A percentile compares a stretch with the other conserved stretches of the same genome.
These are phyloP conservation scores for Leptodactylus fallax DNA, from an alignment of 2,797 vertebrate genomes.

Conservation along the genomic window DNA sequence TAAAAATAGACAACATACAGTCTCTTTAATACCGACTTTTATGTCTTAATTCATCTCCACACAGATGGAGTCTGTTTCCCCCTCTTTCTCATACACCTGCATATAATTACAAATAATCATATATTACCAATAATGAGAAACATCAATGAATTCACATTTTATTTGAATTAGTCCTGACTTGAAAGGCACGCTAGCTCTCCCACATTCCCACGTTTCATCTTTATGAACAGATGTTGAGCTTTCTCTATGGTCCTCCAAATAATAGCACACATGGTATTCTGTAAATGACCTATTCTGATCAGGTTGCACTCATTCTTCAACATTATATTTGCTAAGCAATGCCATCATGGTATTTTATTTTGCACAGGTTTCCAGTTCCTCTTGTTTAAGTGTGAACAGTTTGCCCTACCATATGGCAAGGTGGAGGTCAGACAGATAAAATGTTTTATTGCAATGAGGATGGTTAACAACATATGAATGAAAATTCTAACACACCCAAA, in stretches of 20 bases:
- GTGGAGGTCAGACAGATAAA: slow-evolving; percentile 94
- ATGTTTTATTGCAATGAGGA: slow-evolving; percentile 83
- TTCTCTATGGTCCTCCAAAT: slow-evolving; percentile 16
- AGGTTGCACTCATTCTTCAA: slow-evolving; percentile 16
- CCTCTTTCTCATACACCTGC: neutral
- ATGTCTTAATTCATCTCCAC: neutral
- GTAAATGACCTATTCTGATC: slow-evolving; percentile 18
- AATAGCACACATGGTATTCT: slow-evolving; percentile 39
- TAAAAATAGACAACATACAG: neutral
- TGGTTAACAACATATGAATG: slow-evolving; percentile 92
- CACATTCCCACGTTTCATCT: slow-evolving; percentile 18
- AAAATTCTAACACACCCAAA: slow-evolving; percentile 82
- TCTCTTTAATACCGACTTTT: neutral
- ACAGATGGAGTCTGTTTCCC: neutral
- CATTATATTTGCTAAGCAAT: slow-evolving; percentile 50
- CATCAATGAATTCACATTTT: neutral
- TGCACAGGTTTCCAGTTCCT: slow-evolving; percentile 2
- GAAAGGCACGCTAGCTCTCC: neutral
- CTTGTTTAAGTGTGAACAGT: slow-evolving; percentile 71
- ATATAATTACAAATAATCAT: neutral
- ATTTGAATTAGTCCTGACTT: neutral
- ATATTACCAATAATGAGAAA: neutral
- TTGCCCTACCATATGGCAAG: slow-evolving; percentile 88
- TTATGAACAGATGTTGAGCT: slow-evolving; percentile 50
- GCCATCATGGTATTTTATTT: slow-evolving; percentile 44